Base-by-base conservation (phyloP, 92 coral and sea anemone genomes). In the Epizoanthus illoricatus region DNA sequence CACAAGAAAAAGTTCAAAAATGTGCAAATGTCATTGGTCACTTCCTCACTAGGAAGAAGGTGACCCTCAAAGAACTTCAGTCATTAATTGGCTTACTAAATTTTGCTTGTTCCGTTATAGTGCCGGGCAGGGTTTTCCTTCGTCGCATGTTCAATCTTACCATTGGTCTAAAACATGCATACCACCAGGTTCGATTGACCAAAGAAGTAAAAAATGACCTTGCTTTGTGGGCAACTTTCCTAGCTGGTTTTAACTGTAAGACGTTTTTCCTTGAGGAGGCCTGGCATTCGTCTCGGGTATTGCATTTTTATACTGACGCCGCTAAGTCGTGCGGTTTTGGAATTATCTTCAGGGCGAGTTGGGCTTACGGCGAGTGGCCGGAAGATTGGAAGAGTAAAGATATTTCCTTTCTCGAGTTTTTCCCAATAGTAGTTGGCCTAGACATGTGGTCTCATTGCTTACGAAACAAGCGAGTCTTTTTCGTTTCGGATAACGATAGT, bases 111-210 rank as follows among this genome's bases (percentile, higher is more conserved):
- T n/a, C n/a, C n/a, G n/a, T n/a, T n/a, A n/a, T n/a, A n/a, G n/a
- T n/a, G n/a, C n/a, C n/a, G n/a, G n/a, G n/a, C n/a, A n/a, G n/a
- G n/a, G 74, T 70, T 57, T 70, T 11, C 45, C 58, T 70, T 57
- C 56, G 54, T 70, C 45, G 45, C 74, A 70, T 55, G 74, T 70
- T 58, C 52, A 41, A 17, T 41, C 41, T 55, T 70, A 41, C 74
- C 60, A 56, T 56, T 2, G 60, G 60, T 56, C 6, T 56, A 18
- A 56, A 56, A 5, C 16, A 12, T 12, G 13, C 60, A 56, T 9
- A 12, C 9, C 60, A 56, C 60, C 16, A 56, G 9, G 60, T 56
- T 56, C 4, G 60, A 9, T 56, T 56, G 60, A 12, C 9, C 16
- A 9, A 12, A 9, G 60, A 56, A 56, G 60, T 56, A 9, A 56